phyloP scores from a whole-genome alignment of 2,113 vertebrate species.

The Clarias magur region DNA sequence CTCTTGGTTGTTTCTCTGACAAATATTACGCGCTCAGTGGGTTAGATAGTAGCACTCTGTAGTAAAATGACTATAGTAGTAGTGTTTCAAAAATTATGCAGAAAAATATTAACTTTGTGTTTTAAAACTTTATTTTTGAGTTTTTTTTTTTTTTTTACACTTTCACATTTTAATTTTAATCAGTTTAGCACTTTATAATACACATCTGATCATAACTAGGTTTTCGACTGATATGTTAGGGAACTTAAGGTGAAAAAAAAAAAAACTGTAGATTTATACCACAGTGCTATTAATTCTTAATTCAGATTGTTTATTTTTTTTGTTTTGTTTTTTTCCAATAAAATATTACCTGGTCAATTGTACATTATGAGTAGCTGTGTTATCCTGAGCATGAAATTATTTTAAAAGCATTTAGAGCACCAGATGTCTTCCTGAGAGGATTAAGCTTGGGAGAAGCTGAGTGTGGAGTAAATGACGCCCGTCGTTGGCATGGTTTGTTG shows the following conservation, averaged over 20 bases:
- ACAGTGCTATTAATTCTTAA: neutral
- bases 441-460: conserved; percentile 56
- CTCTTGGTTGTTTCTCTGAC: neutral
- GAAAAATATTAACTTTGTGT: neutral
- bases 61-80: neutral
- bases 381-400: neutral
- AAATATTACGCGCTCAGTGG: neutral
- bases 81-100: neutral
- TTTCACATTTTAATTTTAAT: neutral
- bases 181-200: neutral
- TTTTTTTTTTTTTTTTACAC: neutral
- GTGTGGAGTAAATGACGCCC: conserved; percentile 59
- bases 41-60: neutral
- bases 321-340: neutral
- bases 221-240: neutral
- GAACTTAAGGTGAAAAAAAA: neutral
- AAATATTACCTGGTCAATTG: neutral
- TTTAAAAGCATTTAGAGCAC: neutral
- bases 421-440: neutral
- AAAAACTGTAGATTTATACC: neutral
- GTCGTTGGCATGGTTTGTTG: neutral
- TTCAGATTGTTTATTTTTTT: neutral
- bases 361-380: neutral
- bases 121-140: neutral
- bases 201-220: neutral